Evolutionary conservation across 2,888 invertebrate species (phyloP), one percentile per base, ranked within the genome.

Genomic region (Metellina segmentata): DNA sequence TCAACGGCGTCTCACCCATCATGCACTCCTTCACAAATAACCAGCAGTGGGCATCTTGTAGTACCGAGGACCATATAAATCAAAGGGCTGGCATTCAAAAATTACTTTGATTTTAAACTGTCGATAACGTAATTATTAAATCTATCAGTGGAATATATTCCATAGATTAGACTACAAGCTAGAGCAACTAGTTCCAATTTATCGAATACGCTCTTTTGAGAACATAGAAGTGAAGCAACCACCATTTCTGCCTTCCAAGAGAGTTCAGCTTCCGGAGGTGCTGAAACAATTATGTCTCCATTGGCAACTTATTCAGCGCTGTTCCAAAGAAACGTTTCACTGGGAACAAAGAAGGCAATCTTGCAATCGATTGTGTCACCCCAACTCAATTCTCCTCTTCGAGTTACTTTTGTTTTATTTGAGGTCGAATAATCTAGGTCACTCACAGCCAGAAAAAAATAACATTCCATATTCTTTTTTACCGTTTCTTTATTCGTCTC

Each of bases 361-460:
- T 19, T 20, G 49, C 48, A 85, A 89, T 89, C 89, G 83, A 89
- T 89, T 85, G 71, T 89, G 83, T 77, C 83, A 85, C 83, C 78
- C 71, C 86, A 85, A 88, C 49, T 61, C 74, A 19, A 48, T 77
- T 75, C 51, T 74, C 52, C 69, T 85, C 71, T 53, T 53, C 48
- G 70, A 53, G 75, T 89, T 70, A 72, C 69, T 82, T 89, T 82
- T 89, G 89, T 89, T 89, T 89, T 89, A 89, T 83, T 85, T 89
- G 89, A 85, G 89, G 89, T 89, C 89, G 71, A 72, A 79, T 83
- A 85, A 89, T 88, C 89, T 89, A 71, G 89, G 89, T 89, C 89
- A 82, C 52, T 20, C 70, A 52, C 69, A 7, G 49, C n/a, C 34
- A 88, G 75, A 81, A 81, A 88, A 74, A 74, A 77, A 61, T 74